Evolutionary conservation across 2,797 vertebrate species (phyloP), one percentile per base, ranked within the genome.

Genomic region (Hippocampus kuda): DNA sequence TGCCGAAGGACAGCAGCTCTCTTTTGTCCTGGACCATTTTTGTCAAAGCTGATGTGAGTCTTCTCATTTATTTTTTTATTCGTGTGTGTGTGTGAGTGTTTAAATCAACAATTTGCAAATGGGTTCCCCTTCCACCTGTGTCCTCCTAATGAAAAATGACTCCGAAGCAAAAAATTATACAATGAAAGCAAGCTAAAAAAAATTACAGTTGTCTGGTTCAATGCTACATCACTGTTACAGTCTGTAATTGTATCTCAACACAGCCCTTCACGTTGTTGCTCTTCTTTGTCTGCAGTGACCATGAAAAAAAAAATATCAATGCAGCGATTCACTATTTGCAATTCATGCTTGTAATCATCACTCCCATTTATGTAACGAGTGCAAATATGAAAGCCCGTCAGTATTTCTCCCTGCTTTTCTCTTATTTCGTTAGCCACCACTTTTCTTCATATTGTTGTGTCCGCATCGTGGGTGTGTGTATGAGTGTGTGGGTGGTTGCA

Each of bases 401-500:
- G 48, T 59, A 13, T 18, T 57, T 67, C 44, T 51, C 61, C 38
- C 42, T 42, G 7, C 38, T 62, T 46, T 24, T 62, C 67, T 65
- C 38, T 18, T 18, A 61, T 20, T 63, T n/a, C 20, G 41, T 46
- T 44, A 26, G 41, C 44, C 15, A 48, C 27, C n/a, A 62, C 46
- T 53, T 44, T 68, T 63, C 68, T 66, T 72, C 48, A 24, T 69
- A 66, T 30, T 59, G 65, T 68, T 46, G 38, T 66, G 53, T 61
- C 64, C 34, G 34, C 34, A 66, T 68, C 63, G 46, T 73, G 76
- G 57, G 16, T 69, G 49, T 74, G 42, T 72, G 60, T 71, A 65
- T 57, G 16, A 70, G 69, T 67, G 73, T 18, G 75, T 72, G 73
- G 66, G 79, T n/a, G 74, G 66, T 62, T 68, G 54, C 70, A 8